Percentiles rank a stretch among this genome's conserved stretches.
Evolutionary conservation across 2,113 vertebrate genomes (phyloP).

Genomic region (Struthidea cinerea): DNA sequence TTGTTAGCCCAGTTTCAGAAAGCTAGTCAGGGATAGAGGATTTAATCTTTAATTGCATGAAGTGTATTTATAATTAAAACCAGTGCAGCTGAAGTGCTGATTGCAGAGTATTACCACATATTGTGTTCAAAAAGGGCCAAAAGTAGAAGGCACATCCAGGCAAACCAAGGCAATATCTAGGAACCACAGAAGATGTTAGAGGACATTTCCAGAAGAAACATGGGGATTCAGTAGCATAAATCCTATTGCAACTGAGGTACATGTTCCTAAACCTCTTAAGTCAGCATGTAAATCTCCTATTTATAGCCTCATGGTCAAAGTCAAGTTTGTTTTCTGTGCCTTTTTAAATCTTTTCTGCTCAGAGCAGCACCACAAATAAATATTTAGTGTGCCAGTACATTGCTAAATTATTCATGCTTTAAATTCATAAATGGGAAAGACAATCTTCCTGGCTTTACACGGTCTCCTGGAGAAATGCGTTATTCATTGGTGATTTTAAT

Average conservation of each 20-base stretch:
- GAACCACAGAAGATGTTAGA: neutral
- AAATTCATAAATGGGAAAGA: constrained; percentile 54
- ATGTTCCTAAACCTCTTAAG: neutral
- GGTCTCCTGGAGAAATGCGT: constrained; percentile 14
- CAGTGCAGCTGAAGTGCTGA: neutral
- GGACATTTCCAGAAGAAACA: neutral
- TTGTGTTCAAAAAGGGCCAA: neutral
- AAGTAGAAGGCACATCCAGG: neutral
- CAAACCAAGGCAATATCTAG: neutral
- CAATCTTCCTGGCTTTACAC: constrained; percentile 50
- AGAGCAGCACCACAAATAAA: constrained; percentile 59
- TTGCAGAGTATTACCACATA: neutral
- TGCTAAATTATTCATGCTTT: constrained; percentile 68
- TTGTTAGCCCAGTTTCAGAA: neutral
- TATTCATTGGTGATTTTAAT: constrained; percentile 39
- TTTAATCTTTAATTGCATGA: constrained; percentile 11
- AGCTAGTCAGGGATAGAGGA: neutral
- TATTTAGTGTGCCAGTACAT: constrained; percentile 50
- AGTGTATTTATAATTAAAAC: constrained; percentile 6
- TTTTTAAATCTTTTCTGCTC: constrained; percentile 28
- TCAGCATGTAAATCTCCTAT: neutral
- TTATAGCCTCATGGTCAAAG: constrained; percentile 16
- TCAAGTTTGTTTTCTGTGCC: constrained; percentile 28
- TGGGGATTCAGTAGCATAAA: neutral
- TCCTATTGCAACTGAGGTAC: neutral